Evolutionary conservation across 1,140 invertebrate species (phyloP), one percentile per base, ranked within the genome.

Genomic region (Liolophura sinensis): DNA sequence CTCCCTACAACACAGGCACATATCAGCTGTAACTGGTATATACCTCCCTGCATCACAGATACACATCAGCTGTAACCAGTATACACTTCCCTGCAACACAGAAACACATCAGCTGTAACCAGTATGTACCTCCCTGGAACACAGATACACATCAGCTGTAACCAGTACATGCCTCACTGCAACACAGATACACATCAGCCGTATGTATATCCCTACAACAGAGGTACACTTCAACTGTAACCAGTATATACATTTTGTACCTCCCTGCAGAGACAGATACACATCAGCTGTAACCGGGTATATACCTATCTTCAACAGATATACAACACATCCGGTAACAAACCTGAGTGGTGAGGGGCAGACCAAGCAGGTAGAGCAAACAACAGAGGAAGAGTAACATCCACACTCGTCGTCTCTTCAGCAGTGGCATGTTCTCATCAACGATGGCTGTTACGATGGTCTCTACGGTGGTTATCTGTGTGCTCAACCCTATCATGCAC

Each of bases 401-500:
- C 14, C 74, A 51, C 47, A 76, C 69, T 56, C 80, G 68, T 49
- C 77, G 77, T 61, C 77, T 77, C 40, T 77, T 71, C 60, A 90
- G 87, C 22, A 78, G 74, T 0, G 87, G 79, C 75, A 70, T 70
- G 60, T 89, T 87, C 69, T 92, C 92, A 76, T 94, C 92, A 50
- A 89, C 82, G 0, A 93, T 73, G 7, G 91, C 91, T 0, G 91
- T 88, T 65, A 92, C 89, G 3, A 93, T 88, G 0, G 91, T 88
- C 82, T 94, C 92, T 67, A 93, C 82, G 24, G 91, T 91, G 3
- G 92, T 91, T 89, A 93, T 92, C 85, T 92, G 92, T 75, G 90
- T 93, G 81, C 95, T 93, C 65, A 98, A 89, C 46, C 96, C 95
- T 20, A 98, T 88, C 69, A 95, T 90, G 69, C 97, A 91, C 31